Percentiles rank a stretch among this genome's conserved stretches.
These are phyloP conservation scores for Euura saliciscinereae DNA, from an alignment of 1,140 invertebrate genomes.

Conservation along the genomic window DNA sequence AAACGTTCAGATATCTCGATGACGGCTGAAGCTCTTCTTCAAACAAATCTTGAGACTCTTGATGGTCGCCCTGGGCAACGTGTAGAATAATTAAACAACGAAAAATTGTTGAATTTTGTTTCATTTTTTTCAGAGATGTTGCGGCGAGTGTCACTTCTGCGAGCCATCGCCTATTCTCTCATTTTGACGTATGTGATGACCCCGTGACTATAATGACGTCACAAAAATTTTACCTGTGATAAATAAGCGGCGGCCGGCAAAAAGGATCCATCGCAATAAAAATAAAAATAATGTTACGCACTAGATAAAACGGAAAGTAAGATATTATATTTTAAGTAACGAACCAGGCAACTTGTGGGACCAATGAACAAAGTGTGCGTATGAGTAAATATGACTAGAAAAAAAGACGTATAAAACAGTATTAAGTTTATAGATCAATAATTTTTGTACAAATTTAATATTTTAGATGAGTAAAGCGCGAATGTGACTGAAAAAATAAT, in stretches of 20 bases:
- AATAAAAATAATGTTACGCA: background rate
- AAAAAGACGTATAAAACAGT: too few species aligned
- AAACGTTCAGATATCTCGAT: background rate
- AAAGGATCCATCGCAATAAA: background rate
- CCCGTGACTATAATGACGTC: background rate
- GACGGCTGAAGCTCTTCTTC: background rate
- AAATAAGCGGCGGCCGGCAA: slow-evolving; percentile 33
- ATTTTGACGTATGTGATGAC: background rate
- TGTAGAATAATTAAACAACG: too few species aligned
- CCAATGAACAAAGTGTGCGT: background rate
- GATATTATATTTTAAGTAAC: background rate
- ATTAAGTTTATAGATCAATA: too few species aligned
- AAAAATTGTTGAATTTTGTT: too few species aligned
- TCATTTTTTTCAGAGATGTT: slow-evolving; percentile 24
- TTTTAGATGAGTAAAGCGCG: background rate
- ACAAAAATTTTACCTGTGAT: slow-evolving; percentile 9
- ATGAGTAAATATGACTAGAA: too few species aligned
- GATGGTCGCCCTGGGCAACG: too few species aligned
- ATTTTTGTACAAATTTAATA: too few species aligned
- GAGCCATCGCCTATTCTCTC: slow-evolving; percentile 24
- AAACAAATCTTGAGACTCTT: too few species aligned
- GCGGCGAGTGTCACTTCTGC: slow-evolving; percentile 32
- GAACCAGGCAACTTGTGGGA: background rate
- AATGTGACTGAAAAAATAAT: background rate
- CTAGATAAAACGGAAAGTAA: background rate